These are phyloP conservation scores for Batillaria attramentaria DNA, from an alignment of 1,140 invertebrate genomes.

Conservation along the genomic window DNA sequence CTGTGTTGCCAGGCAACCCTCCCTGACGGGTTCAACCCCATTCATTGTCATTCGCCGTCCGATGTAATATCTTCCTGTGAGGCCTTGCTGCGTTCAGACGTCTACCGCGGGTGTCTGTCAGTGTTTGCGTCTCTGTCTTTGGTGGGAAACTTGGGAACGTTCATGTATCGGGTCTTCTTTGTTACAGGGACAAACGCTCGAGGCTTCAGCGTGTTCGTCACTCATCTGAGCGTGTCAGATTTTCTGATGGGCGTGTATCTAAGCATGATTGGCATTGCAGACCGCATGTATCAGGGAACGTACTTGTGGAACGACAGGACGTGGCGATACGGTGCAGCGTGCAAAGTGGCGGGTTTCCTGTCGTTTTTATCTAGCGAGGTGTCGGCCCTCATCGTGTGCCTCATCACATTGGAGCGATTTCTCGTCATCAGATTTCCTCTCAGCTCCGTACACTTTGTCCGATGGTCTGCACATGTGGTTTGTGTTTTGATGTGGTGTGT, in stretches of 20 bases:
- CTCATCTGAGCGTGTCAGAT: not conserved
- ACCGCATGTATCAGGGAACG: not conserved
- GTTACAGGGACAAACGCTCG: not conserved
- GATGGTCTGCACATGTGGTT: not conserved
- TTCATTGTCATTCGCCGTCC: not conserved
- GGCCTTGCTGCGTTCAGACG: not conserved
- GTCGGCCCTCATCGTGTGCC: not conserved
- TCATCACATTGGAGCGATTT: slow-evolving; percentile 8
- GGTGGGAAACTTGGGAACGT: not conserved
- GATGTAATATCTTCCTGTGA: slow-evolving; percentile 4
- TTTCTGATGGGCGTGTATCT: slow-evolving; percentile 10
- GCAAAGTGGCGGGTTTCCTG: not conserved
- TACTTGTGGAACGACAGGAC: not conserved
- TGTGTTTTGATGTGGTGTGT: not conserved
- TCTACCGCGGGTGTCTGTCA: not conserved
- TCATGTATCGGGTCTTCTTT: not conserved
- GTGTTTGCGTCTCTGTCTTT: not conserved
- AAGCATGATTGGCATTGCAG: not conserved
- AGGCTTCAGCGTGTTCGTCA: not conserved
- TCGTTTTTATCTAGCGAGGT: not conserved
- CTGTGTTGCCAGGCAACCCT: not conserved
- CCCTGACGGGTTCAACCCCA: not conserved
- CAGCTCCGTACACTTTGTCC: not conserved
- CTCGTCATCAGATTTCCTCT: not conserved
- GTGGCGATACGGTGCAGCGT: not conserved